Percentiles rank a stretch among this genome's conserved stretches.
These are phyloP conservation scores for Crepidodera aurea DNA, from an alignment of 2,888 invertebrate genomes.

Conservation along the genomic window DNA sequence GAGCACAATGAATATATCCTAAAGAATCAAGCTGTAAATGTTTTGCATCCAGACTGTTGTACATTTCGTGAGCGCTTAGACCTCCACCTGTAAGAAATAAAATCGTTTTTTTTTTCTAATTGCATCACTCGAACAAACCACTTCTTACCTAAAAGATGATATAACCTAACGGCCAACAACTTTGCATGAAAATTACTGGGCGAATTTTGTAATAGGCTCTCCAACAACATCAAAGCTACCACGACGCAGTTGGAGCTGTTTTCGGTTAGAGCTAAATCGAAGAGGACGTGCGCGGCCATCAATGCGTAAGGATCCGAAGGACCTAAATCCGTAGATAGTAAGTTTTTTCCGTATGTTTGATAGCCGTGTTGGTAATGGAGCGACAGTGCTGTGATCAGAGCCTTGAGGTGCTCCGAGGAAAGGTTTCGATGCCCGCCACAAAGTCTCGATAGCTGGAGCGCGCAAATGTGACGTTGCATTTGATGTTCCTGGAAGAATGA, in stretches of 20 bases:
- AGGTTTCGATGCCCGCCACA: constrained; percentile 73
- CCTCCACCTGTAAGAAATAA: constrained; percentile 71
- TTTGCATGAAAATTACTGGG: constrained; percentile 91
- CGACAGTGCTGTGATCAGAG: constrained; percentile 69
- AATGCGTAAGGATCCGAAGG: constrained; percentile 83
- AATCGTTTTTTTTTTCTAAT: not conserved
- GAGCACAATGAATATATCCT: constrained; percentile 83
- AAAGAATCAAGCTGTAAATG: constrained; percentile 93
- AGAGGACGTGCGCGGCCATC: constrained; percentile 77
- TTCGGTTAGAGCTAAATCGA: constrained; percentile 65
- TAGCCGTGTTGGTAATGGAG: constrained; percentile 72
- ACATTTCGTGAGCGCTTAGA: constrained; percentile 76
- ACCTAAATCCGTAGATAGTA: constrained; percentile 75
- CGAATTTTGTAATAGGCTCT: constrained; percentile 77
- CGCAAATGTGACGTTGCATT: constrained; percentile 84
- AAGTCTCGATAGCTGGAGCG: constrained; percentile 77
- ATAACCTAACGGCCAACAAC: constrained; percentile 81
- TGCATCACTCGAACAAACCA: too few relatives aligned
- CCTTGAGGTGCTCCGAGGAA: constrained; percentile 64
- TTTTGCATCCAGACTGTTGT: constrained; percentile 86
- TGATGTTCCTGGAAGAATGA: constrained; percentile 68
- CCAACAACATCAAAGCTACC: constrained; percentile 74
- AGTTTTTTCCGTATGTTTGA: constrained; percentile 65
- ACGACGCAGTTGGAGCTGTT: constrained; percentile 67
- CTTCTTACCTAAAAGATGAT: constrained; percentile 77